Base-by-base conservation (phyloP, 1,140 invertebrate genomes). In the Drosophila varians region DNA sequence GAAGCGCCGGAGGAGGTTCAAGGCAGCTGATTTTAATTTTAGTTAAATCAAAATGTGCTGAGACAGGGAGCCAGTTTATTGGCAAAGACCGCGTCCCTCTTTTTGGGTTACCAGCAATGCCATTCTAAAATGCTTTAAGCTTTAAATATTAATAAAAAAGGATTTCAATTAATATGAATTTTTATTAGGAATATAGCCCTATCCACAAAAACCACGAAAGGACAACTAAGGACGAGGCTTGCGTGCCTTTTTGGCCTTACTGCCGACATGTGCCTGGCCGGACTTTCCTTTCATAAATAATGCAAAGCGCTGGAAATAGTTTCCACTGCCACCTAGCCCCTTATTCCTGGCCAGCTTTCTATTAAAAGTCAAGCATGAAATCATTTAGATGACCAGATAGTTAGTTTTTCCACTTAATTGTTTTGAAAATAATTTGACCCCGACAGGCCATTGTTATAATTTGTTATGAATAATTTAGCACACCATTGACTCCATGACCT, bases 31-130 rank as follows among this genome's bases (percentile, higher is more conserved):
- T 83, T 83, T 70, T 77, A 62, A 64, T 74, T 83, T 70, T 36
- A 72, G 71, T 75, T 71, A 58, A 83, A 74, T 83, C 64, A 57
- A 74, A 83, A 65, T 60, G 58, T 72, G 75, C 71, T 83, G 64
- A 77, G 54, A 19, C 61, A 57, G 23, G 28, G 34, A 16, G 28
- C 28, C 38, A 26, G 51, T 45, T 69, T 58, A 71, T 42, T 12
- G 36, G 34, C 12, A 21, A 70, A 18, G 18, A 23, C 7, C 19
- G n/a, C 28, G n/a, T n/a, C 40, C 9, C 11, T 9, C 11, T 31
- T 31, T 31, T 31, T 31, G 28, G 28, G 6, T 21, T 21, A 21
- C 21, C 21, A 21, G 4, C 2, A 21, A 21, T 21, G 21, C 2
- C 2, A 4, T 21, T 21, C 2, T 21, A 4, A 2, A 21, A 4